phyloP scores from a whole-genome alignment of 2,113 vertebrate species.

The Hiodon tergisus region DNA sequence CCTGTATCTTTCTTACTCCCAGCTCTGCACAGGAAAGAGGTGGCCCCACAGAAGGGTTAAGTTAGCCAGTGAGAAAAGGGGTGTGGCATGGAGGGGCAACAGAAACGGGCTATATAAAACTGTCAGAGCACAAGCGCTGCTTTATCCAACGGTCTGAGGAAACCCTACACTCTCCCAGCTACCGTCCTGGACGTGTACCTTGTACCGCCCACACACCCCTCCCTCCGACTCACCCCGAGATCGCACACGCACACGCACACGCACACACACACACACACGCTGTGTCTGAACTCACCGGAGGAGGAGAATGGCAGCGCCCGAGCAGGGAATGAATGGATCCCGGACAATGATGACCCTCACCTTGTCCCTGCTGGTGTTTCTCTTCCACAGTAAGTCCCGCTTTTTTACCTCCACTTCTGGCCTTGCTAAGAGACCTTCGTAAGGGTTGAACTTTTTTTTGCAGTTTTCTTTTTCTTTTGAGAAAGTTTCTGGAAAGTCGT shows the following conservation, averaged over 20 bases:
- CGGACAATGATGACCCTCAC: slow-evolving; percentile 43
- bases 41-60: slow-evolving; percentile 39
- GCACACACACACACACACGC: slow-evolving; percentile 26
- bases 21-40: slow-evolving; percentile 23
- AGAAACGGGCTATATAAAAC: slow-evolving; percentile 59
- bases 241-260: slow-evolving; percentile 31
- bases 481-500: neutral
- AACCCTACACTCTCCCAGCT: slow-evolving; percentile 39
- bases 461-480: neutral
- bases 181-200: no score
- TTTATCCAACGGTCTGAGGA: slow-evolving; percentile 60
- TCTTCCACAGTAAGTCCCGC: slow-evolving; percentile 58
- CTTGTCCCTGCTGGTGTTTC: slow-evolving; percentile 46
- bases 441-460: neutral
- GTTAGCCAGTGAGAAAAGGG: slow-evolving; percentile 49
- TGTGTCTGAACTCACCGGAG: slow-evolving; percentile 26
- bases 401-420: slow-evolving; percentile 16
- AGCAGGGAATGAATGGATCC: slow-evolving; percentile 59
- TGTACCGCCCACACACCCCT: slow-evolving; percentile 3
- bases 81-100: slow-evolving; percentile 40
- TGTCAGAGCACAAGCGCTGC: slow-evolving; percentile 50
- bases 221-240: slow-evolving; percentile 19
- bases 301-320: slow-evolving; percentile 47
- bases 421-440: no score
- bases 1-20: neutral